A percentile compares a stretch with the other conserved stretches of the same genome.
These are phyloP conservation scores for Pemphigus obesinymphae DNA, from an alignment of 1,140 invertebrate genomes.

Conservation along the genomic window DNA sequence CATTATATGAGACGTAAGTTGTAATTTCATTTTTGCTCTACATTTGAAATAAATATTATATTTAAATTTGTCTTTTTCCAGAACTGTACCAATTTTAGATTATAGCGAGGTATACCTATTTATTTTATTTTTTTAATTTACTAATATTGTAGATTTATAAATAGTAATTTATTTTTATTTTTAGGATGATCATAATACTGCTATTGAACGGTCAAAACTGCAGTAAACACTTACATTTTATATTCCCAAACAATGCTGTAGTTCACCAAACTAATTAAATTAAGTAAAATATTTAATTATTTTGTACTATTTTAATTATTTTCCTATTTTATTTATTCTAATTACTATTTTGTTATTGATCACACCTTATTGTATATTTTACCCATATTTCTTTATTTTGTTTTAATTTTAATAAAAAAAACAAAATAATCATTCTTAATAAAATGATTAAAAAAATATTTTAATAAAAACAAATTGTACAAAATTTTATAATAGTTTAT, in stretches of 20 bases:
- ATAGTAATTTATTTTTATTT: neutral
- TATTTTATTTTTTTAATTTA: neutral
- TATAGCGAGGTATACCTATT: conserved; percentile 66
- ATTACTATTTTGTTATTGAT: neutral
- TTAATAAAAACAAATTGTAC: conserved; percentile 34
- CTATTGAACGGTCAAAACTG: conserved; percentile 14
- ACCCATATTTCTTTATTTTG: neutral
- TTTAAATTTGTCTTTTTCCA: conserved; percentile 49
- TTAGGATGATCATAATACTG: conserved; percentile 27
- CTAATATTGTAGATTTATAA: neutral
- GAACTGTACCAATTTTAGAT: conserved; percentile 73
- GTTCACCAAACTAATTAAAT: neutral
- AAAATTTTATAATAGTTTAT: neutral
- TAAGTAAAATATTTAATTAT: neutral
- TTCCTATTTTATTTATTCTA: neutral
- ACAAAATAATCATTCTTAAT: neutral
- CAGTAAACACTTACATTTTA: neutral
- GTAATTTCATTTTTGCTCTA: conserved; percentile 14
- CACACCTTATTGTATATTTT: neutral
- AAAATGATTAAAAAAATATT: conserved; percentile 12
- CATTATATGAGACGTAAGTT: conserved; percentile 63
- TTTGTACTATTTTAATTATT: conserved; percentile 1
- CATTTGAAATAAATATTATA: neutral
- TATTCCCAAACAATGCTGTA: neutral
- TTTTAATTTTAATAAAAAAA: neutral